Evolutionary conservation across 2,113 vertebrate genomes (phyloP).

Genomic region (Calidris pugnax): DNA sequence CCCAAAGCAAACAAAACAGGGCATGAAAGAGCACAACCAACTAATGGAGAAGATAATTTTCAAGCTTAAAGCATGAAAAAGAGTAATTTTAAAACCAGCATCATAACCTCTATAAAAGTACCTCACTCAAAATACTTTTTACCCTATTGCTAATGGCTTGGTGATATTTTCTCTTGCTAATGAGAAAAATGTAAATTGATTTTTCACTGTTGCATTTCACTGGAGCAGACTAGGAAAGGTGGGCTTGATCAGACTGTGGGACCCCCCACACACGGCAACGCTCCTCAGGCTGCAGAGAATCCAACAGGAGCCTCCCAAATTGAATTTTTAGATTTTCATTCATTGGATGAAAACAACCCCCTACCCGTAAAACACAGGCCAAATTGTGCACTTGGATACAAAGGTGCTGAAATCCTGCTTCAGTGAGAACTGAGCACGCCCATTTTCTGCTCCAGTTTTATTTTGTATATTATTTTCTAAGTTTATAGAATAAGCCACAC

Average conservation of each 20-base stretch:
- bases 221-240: background rate
- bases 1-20: background rate
- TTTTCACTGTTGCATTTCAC: background rate
- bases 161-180: background rate
- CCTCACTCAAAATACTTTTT: background rate
- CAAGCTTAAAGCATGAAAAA: background rate
- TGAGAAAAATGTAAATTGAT: background rate
- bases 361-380: background rate
- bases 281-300: background rate
- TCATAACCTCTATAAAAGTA: background rate
- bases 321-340: too few species aligned
- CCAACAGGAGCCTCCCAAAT: background rate
- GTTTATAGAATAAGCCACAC: background rate
- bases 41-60: background rate
- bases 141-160: background rate
- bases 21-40: background rate
- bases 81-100: background rate
- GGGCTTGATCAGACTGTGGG: accelerated
- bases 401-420: background rate
- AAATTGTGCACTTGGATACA: background rate
- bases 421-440: background rate
- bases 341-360: background rate
- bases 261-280: accelerated
- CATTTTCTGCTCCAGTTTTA: background rate
- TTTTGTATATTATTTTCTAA: background rate